These are phyloP conservation scores for Arvicanthis niloticus DNA, from an alignment of 2,113 vertebrate species.

Conservation along the genomic window DNA sequence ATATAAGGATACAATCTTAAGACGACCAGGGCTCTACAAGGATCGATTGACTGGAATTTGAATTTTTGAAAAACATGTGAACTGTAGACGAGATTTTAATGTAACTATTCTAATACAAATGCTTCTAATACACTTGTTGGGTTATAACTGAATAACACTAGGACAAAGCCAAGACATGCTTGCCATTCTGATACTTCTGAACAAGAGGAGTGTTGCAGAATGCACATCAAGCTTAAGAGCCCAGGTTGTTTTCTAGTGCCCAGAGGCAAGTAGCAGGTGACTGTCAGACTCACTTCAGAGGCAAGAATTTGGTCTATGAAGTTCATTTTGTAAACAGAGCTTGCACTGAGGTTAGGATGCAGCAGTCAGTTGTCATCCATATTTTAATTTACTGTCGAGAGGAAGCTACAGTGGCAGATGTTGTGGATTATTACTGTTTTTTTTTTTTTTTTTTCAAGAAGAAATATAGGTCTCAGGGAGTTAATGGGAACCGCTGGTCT, in stretches of 20 bases:
- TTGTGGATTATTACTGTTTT: neutral
- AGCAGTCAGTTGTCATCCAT: slow-evolving; percentile 65
- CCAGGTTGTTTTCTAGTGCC: slow-evolving; percentile 61
- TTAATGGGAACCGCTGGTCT: neutral
- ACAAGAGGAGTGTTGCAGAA: slow-evolving; percentile 70
- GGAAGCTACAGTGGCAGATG: slow-evolving; percentile 64
- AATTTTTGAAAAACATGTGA: neutral
- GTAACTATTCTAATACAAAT: slow-evolving; percentile 5
- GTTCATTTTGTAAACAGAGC: slow-evolving; percentile 54
- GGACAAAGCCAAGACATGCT: neutral
- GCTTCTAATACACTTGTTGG: neutral
- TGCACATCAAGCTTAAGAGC: slow-evolving; percentile 67
- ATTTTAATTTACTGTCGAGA: slow-evolving; percentile 77
- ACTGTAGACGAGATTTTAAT: neutral
- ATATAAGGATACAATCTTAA: neutral
- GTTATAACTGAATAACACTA: neutral
- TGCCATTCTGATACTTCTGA: slow-evolving; percentile 42
- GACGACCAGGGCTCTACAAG: neutral
- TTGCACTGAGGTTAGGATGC: slow-evolving; percentile 70
- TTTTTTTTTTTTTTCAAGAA: slow-evolving; percentile 37
- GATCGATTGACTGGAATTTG: neutral
- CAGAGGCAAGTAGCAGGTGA: slow-evolving; percentile 71
- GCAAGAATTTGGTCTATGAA: slow-evolving; percentile 61
- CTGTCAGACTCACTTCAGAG: slow-evolving; percentile 66
- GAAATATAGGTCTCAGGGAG: neutral